Conservation (phyloP, 2,797 vertebrate genomes). For the Lithobates sylvaticus region DNA sequence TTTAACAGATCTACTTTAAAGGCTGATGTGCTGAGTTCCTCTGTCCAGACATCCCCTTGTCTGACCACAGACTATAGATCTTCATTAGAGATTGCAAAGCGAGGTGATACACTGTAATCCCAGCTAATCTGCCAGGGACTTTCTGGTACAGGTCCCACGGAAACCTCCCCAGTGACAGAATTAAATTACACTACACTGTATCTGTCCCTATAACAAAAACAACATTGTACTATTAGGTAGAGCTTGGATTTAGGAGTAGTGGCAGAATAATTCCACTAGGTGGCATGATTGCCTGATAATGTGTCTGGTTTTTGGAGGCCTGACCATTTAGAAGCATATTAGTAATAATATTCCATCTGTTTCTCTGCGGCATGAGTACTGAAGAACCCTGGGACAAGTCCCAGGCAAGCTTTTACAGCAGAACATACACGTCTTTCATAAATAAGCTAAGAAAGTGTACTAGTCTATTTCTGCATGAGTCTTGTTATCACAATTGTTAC, state of each 20-base stretch:
- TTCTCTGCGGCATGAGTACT: conserved; percentile 29
- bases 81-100: not conserved
- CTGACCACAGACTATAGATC: not conserved
- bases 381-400: conserved; percentile 82
- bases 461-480: not conserved
- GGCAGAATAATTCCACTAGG: conserved; percentile 28
- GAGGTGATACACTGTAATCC: not conserved
- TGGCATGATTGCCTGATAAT: conserved; percentile 15
- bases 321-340: conserved; percentile 34
- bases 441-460: not conserved
- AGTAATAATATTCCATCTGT: conserved; percentile 50
- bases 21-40: too few relatives aligned
- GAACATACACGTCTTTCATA: conserved; percentile 6
- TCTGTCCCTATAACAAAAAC: too few relatives aligned
- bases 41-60: not conserved
- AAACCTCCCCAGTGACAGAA: not conserved
- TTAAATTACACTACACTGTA: not conserved
- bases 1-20: too few relatives aligned
- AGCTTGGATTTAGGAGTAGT: not conserved
- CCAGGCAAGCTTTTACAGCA: conserved; percentile 86
- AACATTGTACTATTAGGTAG: not conserved
- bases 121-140: too few relatives aligned
- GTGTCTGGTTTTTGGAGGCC: conserved; percentile 4
- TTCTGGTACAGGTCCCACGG: not conserved
- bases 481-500: not conserved